Base-by-base conservation (phyloP, 2,113 vertebrate species). In the Centrocercus urophasianus region DNA sequence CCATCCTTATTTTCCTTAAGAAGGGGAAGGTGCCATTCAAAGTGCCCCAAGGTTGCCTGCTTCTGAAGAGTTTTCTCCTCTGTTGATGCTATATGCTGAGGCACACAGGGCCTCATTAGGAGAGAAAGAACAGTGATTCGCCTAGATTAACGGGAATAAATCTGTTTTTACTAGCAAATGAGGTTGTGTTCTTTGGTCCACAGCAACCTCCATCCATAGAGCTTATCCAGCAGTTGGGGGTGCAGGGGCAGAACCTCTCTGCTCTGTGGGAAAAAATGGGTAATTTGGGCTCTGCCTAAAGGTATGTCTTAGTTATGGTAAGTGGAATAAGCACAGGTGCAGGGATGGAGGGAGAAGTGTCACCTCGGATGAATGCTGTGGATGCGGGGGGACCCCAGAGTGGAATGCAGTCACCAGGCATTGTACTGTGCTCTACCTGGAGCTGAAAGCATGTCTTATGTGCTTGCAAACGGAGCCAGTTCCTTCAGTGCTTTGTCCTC, bases 401-500 rank as follows among this genome's bases (percentile, higher is more conserved):
- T 3, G 34, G 43, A 45, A 52, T 24, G 18, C 0, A 7, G 76
- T 77, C 65, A 38, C 65, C 34, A 19, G 80, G 47, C 43, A 3
- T 52, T 60, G 42, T 78, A 28, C 67, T 63, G 16, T 77, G 74
- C 0, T 0, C 45, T 47, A 11, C 47, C 22, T 24, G 42, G 69
- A 1, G 0, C 32, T 4, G 2, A 38, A 59, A 83, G 65, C 0
- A 0, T 67, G 83, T 86, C 83, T 90, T 90, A 83, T 61, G 56
- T 27, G 20, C 69, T 94, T 93, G 96, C 95, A 95, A 93, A 48
- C 66, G 81, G 47, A 92, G 25, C 61, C 61, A 1, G 48, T 71
- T 65, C 80, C 91, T 96, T 94, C 81, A 86, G 43, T 88, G 77
- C 80, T 93, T 78, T 93, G 92, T 86, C 93, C 93, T 94, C 92